Percentiles rank a stretch among this genome's conserved stretches.
These are phyloP conservation scores for Rhinoraja longicauda DNA, from an alignment of 2,797 vertebrate genomes.

Conservation along the genomic window DNA sequence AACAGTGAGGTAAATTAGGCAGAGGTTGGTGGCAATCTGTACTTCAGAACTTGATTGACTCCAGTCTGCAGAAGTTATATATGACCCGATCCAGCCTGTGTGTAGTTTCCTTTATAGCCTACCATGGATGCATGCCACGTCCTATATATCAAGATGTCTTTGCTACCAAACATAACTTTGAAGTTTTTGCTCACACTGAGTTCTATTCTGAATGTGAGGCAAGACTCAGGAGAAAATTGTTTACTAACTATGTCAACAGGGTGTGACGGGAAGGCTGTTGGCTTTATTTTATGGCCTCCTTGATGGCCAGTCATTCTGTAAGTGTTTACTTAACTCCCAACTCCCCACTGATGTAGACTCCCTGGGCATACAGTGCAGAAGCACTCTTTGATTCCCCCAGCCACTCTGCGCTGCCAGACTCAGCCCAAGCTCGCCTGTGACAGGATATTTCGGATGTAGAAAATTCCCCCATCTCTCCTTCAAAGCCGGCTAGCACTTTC, in stretches of 20 bases:
- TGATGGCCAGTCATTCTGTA: not conserved
- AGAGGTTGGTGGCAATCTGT: not conserved
- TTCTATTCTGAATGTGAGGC: not conserved
- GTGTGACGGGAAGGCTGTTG: conserved; percentile 15
- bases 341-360: conserved; percentile 2
- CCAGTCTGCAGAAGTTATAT: conserved; percentile 29
- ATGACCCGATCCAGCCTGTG: not conserved
- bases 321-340: conserved; percentile 15
- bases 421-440: not conserved
- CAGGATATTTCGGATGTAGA: not conserved
- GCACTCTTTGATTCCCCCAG: not conserved
- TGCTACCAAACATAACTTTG: conserved; percentile 11
- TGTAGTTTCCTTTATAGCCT: not conserved
- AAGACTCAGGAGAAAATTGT: conserved; percentile 3
- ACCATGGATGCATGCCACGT: conserved; percentile 17
- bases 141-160: conserved; percentile 23
- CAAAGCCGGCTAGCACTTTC: not conserved
- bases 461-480: not conserved
- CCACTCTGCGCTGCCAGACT: not conserved
- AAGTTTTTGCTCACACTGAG: conserved; percentile 20
- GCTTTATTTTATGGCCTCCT: not conserved
- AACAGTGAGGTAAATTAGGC: conserved; percentile 2
- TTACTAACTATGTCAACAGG: conserved; percentile 34
- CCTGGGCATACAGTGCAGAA: not conserved
- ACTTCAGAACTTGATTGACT: not conserved